Conservation (phyloP, 2,888 invertebrate genomes). For the Tribolium freemani region DNA sequence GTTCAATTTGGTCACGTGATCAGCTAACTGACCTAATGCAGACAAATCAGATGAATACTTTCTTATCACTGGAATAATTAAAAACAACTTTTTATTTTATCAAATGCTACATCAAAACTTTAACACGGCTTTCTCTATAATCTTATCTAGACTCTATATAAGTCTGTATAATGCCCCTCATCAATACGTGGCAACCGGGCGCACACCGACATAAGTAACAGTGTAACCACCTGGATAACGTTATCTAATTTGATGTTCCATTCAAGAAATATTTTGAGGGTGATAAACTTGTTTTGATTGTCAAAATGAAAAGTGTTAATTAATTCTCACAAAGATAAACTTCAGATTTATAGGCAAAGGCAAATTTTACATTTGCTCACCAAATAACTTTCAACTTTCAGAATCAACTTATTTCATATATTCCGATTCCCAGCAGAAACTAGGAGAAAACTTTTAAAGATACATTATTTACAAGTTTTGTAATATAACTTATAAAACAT, state of each 20-base stretch:
- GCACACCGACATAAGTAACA: constrained; percentile 2
- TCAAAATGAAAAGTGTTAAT: constrained; percentile 1
- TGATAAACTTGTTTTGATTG: neutral
- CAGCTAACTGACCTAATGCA: too few species aligned
- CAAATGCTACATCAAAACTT: neutral
- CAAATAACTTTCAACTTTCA: neutral
- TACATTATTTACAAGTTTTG: too few species aligned
- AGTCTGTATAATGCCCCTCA: neutral
- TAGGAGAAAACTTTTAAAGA: too few species aligned
- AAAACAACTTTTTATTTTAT: too few species aligned
- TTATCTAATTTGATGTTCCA: constrained; percentile 5
- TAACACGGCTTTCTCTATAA: constrained; percentile 1
- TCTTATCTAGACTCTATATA: constrained; percentile 1
- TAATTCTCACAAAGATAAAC: neutral
- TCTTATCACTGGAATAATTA: too few species aligned
- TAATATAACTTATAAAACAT: too few species aligned
- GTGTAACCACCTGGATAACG: constrained; percentile 7
- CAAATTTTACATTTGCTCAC: neutral
- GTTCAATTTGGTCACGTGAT: too few species aligned
- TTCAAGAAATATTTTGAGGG: neutral
- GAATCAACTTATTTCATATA: neutral
- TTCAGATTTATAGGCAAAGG: neutral
- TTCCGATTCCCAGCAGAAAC: too few species aligned
- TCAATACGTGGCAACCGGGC: neutral
- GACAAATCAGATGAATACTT: too few species aligned